Conservation (phyloP, 1,140 invertebrate genomes). For the Caenorhabditis brenneri region DNA sequence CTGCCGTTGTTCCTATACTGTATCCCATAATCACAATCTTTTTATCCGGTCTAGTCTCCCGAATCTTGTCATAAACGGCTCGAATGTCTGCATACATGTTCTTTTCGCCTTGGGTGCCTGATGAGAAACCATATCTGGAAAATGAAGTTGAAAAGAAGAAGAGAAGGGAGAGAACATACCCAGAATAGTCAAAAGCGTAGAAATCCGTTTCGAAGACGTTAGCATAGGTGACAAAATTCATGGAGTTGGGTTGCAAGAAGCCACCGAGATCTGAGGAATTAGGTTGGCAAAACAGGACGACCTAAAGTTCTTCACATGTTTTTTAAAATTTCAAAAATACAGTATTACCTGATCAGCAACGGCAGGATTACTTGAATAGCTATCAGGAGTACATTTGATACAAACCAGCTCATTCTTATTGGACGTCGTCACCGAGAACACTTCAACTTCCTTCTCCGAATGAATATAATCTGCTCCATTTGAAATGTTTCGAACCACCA, state of each 20-base stretch:
- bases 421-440: constrained; percentile 29
- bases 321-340: background rate
- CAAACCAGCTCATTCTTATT: constrained; percentile 24
- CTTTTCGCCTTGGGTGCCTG: constrained; percentile 46
- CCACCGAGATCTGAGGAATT: constrained; percentile 54
- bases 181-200: constrained; percentile 54
- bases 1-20: constrained; percentile 53
- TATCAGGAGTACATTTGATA: background rate
- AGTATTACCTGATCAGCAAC: background rate
- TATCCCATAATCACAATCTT: constrained; percentile 53
- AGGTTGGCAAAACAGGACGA: constrained; percentile 53
- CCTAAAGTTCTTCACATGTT: constrained; percentile 32
- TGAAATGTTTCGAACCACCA: background rate
- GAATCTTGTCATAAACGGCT: constrained; percentile 52
- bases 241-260: constrained; percentile 48
- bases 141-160: no score
- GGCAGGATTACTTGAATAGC: background rate
- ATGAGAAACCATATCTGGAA: constrained; percentile 45
- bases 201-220: constrained; percentile 39
- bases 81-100: constrained; percentile 51
- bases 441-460: constrained; percentile 1
- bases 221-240: constrained; percentile 26
- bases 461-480: constrained; percentile 28
- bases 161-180: background rate
- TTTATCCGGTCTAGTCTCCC: constrained; percentile 41